phyloP scores from a whole-genome alignment of 2,888 invertebrate genomes.

The Leptinotarsa juncta region DNA sequence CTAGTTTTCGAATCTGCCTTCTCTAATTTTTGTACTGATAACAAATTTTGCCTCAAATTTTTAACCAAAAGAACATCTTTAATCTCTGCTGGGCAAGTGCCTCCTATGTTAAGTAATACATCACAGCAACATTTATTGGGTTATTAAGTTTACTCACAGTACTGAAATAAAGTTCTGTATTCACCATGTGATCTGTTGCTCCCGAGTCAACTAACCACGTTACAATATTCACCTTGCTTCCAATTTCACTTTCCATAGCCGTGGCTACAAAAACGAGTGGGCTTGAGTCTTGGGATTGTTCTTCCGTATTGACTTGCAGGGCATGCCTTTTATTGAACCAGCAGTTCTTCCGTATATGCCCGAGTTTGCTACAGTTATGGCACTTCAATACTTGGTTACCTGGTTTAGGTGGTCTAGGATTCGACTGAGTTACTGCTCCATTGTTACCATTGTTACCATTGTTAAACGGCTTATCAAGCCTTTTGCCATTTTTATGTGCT shows the following conservation, averaged over 20 bases:
- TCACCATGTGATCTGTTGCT: neutral
- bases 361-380: neutral
- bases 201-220: constrained; percentile 1
- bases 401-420: neutral
- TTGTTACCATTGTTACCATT: neutral
- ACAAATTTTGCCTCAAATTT: constrained; percentile 17
- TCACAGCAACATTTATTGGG: constrained; percentile 1
- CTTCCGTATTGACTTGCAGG: neutral
- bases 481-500: no score
- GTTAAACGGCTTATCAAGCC: neutral
- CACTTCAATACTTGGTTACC: constrained; percentile 2
- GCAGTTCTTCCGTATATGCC: neutral
- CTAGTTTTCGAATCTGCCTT: constrained; percentile 7
- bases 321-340: neutral
- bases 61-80: neutral
- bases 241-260: constrained; percentile 1
- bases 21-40: constrained; percentile 19
- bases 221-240: neutral
- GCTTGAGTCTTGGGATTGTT: neutral
- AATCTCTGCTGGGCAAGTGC: constrained; percentile 3
- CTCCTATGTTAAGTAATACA: neutral
- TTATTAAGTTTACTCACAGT: neutral
- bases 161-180: neutral
- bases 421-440: neutral
- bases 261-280: neutral